These are phyloP conservation scores for Hirtodrosophila duncani DNA, from an alignment of 2,888 invertebrate genomes.

Conservation along the genomic window DNA sequence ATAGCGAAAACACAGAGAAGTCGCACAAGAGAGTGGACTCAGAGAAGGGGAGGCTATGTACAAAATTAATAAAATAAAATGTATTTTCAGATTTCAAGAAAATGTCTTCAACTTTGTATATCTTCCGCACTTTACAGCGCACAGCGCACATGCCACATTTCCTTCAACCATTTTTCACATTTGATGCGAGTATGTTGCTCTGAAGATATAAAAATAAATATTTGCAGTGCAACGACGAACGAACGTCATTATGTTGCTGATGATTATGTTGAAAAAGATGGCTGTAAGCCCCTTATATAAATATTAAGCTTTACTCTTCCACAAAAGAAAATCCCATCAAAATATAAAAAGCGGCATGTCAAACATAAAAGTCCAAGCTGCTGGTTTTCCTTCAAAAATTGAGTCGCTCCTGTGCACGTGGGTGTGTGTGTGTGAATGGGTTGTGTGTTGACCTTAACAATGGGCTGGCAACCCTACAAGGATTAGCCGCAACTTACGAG, in stretches of 20 bases:
- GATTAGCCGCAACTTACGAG: slow-evolving; percentile 51
- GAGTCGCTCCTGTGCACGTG: not conserved
- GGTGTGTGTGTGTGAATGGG: not conserved
- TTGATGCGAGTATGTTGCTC: slow-evolving; percentile 25
- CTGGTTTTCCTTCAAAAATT: slow-evolving; percentile 7
- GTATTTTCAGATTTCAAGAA: too few species aligned
- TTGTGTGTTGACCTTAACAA: slow-evolving; percentile 49
- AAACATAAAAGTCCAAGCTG: slow-evolving; percentile 31
- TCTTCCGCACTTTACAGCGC: too few species aligned
- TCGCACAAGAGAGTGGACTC: too few species aligned
- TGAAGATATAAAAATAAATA: slow-evolving; percentile 46
- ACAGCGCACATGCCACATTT: slow-evolving; percentile 19
- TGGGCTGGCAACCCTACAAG: slow-evolving; percentile 37
- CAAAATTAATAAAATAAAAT: too few species aligned
- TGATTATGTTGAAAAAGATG: not conserved
- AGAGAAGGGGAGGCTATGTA: too few species aligned
- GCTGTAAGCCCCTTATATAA: slow-evolving; percentile 35
- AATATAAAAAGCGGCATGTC: slow-evolving; percentile 29
- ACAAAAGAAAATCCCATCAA: slow-evolving; percentile 46
- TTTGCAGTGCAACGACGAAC: slow-evolving; percentile 21
- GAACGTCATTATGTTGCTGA: not conserved
- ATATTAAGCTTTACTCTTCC: slow-evolving; percentile 45
- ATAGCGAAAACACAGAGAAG: too few species aligned
- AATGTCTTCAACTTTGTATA: too few species aligned
- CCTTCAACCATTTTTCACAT: not conserved